Percentiles rank a stretch among this genome's conserved stretches.
phyloP scores from a whole-genome alignment of 2,113 vertebrate genomes.

The Podilymbus podiceps region DNA sequence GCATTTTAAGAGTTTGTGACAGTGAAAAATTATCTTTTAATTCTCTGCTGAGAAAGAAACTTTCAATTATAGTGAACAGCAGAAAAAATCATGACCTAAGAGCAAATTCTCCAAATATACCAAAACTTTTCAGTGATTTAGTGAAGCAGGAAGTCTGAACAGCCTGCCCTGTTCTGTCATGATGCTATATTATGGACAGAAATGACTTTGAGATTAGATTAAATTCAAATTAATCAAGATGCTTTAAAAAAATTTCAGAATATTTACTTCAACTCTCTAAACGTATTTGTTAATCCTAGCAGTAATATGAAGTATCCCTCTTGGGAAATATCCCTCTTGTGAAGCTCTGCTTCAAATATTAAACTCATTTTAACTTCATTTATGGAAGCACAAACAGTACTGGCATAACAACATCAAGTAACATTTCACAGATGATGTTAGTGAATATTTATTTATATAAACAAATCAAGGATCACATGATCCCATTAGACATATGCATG shows the following conservation, averaged over 20 bases:
- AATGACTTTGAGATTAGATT: background rate
- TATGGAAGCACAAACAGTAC: background rate
- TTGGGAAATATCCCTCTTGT: background rate
- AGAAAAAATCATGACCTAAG: background rate
- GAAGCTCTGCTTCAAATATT: background rate
- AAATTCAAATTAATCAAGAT: background rate
- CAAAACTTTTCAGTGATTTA: background rate
- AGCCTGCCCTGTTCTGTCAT: background rate
- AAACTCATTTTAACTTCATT: background rate
- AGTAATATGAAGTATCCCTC: background rate
- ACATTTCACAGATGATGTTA: background rate
- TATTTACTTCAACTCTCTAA: background rate
- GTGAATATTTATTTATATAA: background rate
- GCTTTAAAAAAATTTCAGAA: background rate
- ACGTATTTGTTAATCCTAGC: background rate
- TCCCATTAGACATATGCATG: background rate
- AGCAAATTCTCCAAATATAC: background rate
- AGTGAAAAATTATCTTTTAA: background rate
- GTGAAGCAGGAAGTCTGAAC: background rate
- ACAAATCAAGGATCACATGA: background rate
- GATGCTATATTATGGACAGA: background rate
- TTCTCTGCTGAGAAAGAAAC: background rate
- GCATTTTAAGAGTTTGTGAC: background rate
- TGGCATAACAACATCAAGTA: constrained; percentile 8
- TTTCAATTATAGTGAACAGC: background rate